Conservation (phyloP, 2,113 vertebrate species). For the Pollachius pollachius region DNA sequence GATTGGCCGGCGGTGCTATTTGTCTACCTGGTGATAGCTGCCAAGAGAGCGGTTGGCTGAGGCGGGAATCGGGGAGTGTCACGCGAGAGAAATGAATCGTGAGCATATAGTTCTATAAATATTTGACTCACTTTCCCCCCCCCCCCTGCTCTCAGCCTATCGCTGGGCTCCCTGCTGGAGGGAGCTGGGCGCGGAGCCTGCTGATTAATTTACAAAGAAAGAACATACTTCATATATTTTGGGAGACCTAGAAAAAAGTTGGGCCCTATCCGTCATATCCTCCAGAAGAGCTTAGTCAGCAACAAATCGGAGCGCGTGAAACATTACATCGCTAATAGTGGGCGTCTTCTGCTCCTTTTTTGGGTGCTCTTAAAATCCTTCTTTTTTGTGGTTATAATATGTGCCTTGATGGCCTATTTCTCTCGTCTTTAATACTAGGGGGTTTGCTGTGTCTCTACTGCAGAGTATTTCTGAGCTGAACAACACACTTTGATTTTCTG, state of each 20-base stretch:
- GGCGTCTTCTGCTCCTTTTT: slow-evolving; percentile 13
- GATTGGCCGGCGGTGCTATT: slow-evolving; percentile 46
- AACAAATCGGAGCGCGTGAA: slow-evolving; percentile 62
- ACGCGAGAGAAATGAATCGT: slow-evolving; percentile 59
- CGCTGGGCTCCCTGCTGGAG: slow-evolving; percentile 57
- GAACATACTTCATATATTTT: slow-evolving; percentile 74
- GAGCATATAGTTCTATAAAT: slow-evolving; percentile 65
- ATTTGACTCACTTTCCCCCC: slow-evolving; percentile 62
- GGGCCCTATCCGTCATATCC: slow-evolving; percentile 56
- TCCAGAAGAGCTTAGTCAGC: slow-evolving; percentile 72
- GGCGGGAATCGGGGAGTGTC: slow-evolving; percentile 59
- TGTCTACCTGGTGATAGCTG: slow-evolving; percentile 53
- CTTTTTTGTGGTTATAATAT: slow-evolving; percentile 22
- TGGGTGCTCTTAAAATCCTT: slow-evolving; percentile 44
- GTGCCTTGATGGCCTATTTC: background rate
- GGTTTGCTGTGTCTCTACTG: too few species aligned
- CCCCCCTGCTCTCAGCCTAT: slow-evolving; percentile 43
- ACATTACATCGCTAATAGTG: slow-evolving; percentile 44
- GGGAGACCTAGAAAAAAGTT: slow-evolving; percentile 69
- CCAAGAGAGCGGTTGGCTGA: slow-evolving; percentile 53
- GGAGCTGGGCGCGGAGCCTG: slow-evolving; percentile 63
- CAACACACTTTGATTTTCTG: too few species aligned
- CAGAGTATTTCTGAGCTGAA: too few species aligned
- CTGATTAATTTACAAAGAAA: slow-evolving; percentile 72
- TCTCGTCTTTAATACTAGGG: too few species aligned